Evolutionary conservation across 2,888 invertebrate genomes (phyloP).

Genomic region (Eumerus sabulonum): DNA sequence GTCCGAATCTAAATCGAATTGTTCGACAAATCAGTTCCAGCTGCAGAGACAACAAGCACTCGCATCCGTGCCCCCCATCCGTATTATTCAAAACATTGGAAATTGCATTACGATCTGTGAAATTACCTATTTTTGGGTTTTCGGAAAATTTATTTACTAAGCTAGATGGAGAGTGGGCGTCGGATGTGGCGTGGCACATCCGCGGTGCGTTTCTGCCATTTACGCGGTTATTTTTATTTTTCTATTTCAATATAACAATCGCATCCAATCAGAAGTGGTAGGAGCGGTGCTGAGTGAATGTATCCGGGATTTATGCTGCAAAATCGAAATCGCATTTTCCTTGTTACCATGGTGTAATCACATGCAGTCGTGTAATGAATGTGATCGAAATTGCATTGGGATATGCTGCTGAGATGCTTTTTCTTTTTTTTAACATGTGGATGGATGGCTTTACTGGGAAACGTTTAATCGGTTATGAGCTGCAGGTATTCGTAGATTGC

Average conservation of each 20-base stretch:
- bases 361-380: conserved; percentile 60
- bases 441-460: conserved; percentile 7
- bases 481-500: conserved; percentile 46
- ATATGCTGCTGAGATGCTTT: conserved; percentile 31
- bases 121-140: conserved; percentile 61
- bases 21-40: conserved; percentile 9
- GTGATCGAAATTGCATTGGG: conserved; percentile 61
- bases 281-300: too few relatives aligned
- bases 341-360: conserved; percentile 41
- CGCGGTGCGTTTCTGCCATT: conserved; percentile 50
- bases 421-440: conserved; percentile 35
- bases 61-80: not conserved
- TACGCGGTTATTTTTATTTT: conserved; percentile 58
- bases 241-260: conserved; percentile 56
- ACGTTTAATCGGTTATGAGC: conserved; percentile 46
- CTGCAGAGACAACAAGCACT: conserved; percentile 24
- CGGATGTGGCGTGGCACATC: conserved; percentile 15
- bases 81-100: not conserved
- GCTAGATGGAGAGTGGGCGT: not conserved
- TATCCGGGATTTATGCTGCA: not conserved
- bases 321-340: conserved; percentile 41
- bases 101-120: conserved; percentile 66
- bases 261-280: conserved; percentile 47
- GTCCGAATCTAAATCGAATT: conserved; percentile 50
- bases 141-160: conserved; percentile 50